These are phyloP conservation scores for Penaeus monodon DNA, from an alignment of 2,888 invertebrate species.

Conservation along the genomic window DNA sequence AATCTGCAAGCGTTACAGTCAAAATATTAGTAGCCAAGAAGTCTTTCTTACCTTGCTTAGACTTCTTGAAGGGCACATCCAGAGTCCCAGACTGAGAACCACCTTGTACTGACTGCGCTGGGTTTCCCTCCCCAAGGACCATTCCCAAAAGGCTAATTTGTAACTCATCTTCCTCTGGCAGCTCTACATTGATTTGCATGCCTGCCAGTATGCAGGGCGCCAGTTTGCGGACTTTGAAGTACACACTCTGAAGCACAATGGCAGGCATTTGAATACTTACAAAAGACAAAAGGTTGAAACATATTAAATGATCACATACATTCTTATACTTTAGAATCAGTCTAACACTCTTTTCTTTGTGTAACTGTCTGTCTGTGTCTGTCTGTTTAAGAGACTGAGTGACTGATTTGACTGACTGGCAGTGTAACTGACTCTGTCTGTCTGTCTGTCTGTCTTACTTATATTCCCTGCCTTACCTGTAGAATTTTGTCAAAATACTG, in stretches of 20 bases:
- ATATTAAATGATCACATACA: too few relatives aligned
- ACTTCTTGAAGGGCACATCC: conserved; percentile 40
- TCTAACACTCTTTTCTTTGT: too few relatives aligned
- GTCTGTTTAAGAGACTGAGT: too few relatives aligned
- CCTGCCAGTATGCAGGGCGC: conserved; percentile 88
- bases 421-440: neutral
- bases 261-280: too few relatives aligned
- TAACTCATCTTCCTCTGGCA: conserved; percentile 86
- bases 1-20: neutral
- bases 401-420: too few relatives aligned
- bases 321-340: too few relatives aligned
- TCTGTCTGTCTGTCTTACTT: neutral
- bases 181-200: conserved; percentile 84
- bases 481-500: conserved; percentile 71
- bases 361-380: too few relatives aligned
- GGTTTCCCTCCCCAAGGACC: conserved; percentile 56
- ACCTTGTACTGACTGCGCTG: conserved; percentile 16
- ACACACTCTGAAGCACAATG: conserved; percentile 72
- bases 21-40: neutral
- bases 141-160: conserved; percentile 75
- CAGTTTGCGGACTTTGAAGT: conserved; percentile 89
- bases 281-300: too few relatives aligned
- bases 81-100: neutral
- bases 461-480: conserved; percentile 67
- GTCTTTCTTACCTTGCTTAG: conserved; percentile 44